Base-by-base conservation (phyloP, 2,888 invertebrate genomes). In the Diaphora mendica region DNA sequence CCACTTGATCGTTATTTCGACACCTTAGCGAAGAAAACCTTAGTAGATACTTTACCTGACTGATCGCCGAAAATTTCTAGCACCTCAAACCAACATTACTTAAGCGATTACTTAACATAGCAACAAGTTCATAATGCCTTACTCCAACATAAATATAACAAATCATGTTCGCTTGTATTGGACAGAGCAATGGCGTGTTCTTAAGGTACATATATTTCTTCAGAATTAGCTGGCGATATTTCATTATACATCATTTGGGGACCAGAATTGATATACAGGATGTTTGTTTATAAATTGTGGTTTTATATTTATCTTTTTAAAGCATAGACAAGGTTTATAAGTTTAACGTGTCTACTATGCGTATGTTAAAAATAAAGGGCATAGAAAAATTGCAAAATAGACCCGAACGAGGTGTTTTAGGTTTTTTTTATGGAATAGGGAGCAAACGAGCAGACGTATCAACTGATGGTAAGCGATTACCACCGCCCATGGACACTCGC, bases 171-270 rank as follows among this genome's bases (percentile, higher is more conserved):
- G 15, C n/a, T 55, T 59, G 26, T 69, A 17, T 72, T 23, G 48
- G 35, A 68, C 62, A 48, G 5, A 39, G 62, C 62, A n/a, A 55
- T 33, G 35, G 42, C 59, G 30, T 68, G 44, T 79, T 80, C 75
- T 44, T 35, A 44, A 39, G 23, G 39, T 72, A 72, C 77, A 20
- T 64, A 33, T 68, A 64, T 78, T 79, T 76, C 79, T 81, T 74
- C 76, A 77, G 81, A 83, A 81, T 82, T 79, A 82, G 80, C 76
- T 83, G 79, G 82, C 82, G 82, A 90, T 90, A 90, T 90, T 90
- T 90, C 89, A 90, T 88, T 89, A 87, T 89, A 86, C 87, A 89
- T 89, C 89, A 89, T 89, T 90, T 87, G 86, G 86, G 84, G 83
- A 86, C 84, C 77, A 77, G 74, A 74, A 55, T 30, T 15, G 11